Evolutionary conservation across 2,888 invertebrate genomes (phyloP).

Genomic region (Dysmachus trigonus): DNA sequence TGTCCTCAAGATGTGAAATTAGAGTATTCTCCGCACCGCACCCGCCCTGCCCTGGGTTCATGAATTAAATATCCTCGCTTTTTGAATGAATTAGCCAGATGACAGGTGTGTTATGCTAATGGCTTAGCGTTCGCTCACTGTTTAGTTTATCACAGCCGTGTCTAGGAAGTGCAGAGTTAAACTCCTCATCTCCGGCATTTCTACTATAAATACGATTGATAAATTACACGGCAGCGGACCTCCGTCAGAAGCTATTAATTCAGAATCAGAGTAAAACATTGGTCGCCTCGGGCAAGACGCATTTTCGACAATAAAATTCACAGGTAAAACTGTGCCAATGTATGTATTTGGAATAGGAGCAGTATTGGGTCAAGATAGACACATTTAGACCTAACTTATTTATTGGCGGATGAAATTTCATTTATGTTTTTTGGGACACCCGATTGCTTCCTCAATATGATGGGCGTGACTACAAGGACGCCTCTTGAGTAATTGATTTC

Average conservation of each 20-base stretch:
- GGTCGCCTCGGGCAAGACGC: neutral
- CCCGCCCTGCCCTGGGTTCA: neutral
- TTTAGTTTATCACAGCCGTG: neutral
- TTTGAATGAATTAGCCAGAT: conserved; percentile 15
- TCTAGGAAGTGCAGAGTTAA: conserved; percentile 18
- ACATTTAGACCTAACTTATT: neutral
- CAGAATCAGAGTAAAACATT: neutral
- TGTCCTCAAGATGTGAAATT: neutral
- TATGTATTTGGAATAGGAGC: neutral
- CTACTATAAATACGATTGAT: conserved; percentile 1
- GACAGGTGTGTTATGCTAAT: conserved; percentile 26
- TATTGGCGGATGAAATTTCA: neutral
- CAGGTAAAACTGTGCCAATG: neutral
- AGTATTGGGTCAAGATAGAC: neutral
- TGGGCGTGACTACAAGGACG: neutral
- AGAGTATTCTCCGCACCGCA: neutral
- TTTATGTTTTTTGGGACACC: neutral
- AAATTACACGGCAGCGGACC: neutral
- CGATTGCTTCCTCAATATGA: neutral
- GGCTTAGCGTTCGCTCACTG: neutral
- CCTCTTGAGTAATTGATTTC: neutral
- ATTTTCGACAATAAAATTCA: conserved; percentile 14
- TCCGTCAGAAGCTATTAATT: neutral
- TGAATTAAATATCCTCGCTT: neutral
- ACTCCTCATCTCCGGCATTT: neutral